Evolutionary conservation across 2,113 vertebrate species (phyloP).

Genomic region (Agapornis roseicollis): DNA sequence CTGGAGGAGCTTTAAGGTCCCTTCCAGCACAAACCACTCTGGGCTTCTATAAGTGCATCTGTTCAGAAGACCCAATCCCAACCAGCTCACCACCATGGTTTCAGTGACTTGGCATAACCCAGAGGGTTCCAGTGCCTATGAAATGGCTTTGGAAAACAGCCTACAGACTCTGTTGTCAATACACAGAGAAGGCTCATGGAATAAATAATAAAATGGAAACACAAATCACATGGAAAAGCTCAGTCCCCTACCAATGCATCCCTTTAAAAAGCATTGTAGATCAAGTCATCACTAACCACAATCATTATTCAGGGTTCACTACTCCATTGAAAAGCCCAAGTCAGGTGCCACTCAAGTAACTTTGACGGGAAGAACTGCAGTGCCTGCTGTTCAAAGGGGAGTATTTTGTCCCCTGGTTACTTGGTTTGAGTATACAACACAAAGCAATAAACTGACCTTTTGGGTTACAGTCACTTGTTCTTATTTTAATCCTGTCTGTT

Average conservation of each 20-base stretch:
- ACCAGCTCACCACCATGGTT: too few relatives aligned
- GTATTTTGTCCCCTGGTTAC: background rate
- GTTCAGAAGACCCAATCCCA: background rate
- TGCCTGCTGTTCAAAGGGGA: background rate
- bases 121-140: background rate
- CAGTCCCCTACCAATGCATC: background rate
- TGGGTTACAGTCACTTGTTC: background rate
- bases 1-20: background rate
- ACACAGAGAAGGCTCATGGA: background rate
- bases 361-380: background rate
- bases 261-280: background rate
- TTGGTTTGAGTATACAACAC: background rate
- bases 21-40: background rate
- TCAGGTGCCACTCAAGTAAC: too few relatives aligned
- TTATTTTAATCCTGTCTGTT: background rate
- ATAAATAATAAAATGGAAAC: background rate
- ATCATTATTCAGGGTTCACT: background rate
- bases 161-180: too few relatives aligned
- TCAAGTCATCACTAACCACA: too few relatives aligned
- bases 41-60: background rate
- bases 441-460: background rate
- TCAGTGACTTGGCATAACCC: background rate
- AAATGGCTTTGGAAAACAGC: background rate
- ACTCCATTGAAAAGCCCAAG: background rate
- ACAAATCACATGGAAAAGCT: background rate